Conservation (phyloP, 2,797 vertebrate genomes). For the Luscinia luscinia region DNA sequence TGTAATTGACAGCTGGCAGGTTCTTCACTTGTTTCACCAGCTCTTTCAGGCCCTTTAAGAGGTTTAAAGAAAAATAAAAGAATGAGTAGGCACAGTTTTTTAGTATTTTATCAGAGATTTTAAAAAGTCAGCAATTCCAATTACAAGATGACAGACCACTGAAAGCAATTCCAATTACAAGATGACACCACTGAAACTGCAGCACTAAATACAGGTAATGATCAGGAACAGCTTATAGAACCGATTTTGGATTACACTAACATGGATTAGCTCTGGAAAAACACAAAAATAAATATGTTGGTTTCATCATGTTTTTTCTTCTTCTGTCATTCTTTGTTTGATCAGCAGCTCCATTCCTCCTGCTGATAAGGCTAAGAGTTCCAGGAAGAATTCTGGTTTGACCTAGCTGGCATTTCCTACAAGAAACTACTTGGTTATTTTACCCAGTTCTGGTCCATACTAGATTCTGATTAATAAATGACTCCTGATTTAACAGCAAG, state of each 20-base stretch:
- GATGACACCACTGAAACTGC: background rate
- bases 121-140: background rate
- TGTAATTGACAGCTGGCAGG: slow-evolving; percentile 94
- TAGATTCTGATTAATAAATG: background rate
- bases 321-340: background rate
- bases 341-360: background rate
- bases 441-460: background rate
- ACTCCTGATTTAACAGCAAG: background rate
- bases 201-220: background rate
- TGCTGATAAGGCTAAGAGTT: background rate
- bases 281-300: background rate
- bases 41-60: slow-evolving; percentile 88
- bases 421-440: background rate
- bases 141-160: no score
- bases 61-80: background rate
- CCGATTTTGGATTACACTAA: background rate
- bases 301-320: background rate
- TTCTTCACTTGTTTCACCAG: slow-evolving; percentile 88
- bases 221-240: background rate
- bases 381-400: background rate
- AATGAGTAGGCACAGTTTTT: background rate
- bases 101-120: background rate
- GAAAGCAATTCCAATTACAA: no score
- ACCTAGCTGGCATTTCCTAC: background rate
- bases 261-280: background rate